Percentiles rank a stretch among this genome's conserved stretches.
These are phyloP conservation scores for Ariopsis seemanni DNA, from an alignment of 2,113 vertebrate species.

Conservation along the genomic window DNA sequence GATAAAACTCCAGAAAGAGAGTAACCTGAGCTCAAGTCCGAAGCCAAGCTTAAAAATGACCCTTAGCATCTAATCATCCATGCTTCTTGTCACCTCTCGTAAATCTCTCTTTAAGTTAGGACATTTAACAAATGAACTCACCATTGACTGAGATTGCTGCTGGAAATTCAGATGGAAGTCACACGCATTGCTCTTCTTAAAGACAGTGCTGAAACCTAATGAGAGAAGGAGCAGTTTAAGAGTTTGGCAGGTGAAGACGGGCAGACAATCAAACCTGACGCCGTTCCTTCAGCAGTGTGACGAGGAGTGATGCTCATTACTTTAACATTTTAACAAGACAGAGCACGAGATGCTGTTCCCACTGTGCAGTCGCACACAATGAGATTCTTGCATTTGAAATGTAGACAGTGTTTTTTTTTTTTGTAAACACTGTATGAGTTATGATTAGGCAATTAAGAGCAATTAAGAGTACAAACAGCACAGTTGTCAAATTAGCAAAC, in stretches of 20 bases:
- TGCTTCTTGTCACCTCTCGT: too few species aligned
- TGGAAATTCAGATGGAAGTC: conserved; percentile 48
- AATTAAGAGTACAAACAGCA: conserved; percentile 1
- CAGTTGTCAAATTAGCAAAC: conserved; percentile 24
- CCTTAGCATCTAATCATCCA: too few species aligned
- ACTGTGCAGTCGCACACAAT: background rate
- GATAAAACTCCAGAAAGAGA: too few species aligned
- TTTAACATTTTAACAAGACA: conserved; percentile 8
- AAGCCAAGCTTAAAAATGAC: too few species aligned
- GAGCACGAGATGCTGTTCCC: background rate
- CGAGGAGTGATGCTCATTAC: conserved; percentile 1
- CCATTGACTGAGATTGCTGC: background rate
- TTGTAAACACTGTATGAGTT: conserved; percentile 13
- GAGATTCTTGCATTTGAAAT: background rate
- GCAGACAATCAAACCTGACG: conserved; percentile 49
- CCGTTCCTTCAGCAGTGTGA: conserved; percentile 28
- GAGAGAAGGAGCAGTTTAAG: conserved; percentile 44
- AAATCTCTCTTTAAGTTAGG: too few species aligned
- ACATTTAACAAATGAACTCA: too few species aligned
- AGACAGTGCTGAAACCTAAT: conserved; percentile 35
- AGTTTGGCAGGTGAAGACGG: conserved; percentile 39
- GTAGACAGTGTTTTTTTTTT: background rate
- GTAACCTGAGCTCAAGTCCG: too few species aligned
- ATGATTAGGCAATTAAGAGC: conserved; percentile 14
- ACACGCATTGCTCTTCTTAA: conserved; percentile 39